Evolutionary conservation across 1,140 invertebrate species (phyloP).

Genomic region (Drosophila yakuba): DNA sequence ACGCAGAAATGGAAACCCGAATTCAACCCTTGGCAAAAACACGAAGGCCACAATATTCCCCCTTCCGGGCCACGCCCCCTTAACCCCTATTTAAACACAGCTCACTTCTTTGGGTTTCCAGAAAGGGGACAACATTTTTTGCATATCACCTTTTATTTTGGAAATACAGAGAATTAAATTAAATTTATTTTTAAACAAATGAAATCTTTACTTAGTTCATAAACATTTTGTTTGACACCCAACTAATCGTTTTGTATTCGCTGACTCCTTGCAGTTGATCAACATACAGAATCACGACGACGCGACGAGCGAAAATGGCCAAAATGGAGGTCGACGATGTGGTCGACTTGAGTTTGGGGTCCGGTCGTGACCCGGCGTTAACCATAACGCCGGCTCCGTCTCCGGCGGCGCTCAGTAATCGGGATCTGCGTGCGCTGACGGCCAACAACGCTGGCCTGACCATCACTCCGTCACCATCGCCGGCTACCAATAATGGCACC

Average conservation of each 20-base stretch:
- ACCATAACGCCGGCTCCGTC: conserved; percentile 75
- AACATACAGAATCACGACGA: conserved; percentile 77
- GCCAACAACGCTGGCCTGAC: conserved; percentile 78
- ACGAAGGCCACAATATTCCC: conserved; percentile 16
- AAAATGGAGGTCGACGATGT: conserved; percentile 88
- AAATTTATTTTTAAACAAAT: too few species aligned
- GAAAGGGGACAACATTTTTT: not conserved
- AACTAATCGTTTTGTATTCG: conserved; percentile 6
- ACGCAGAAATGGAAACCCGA: conserved; percentile 20
- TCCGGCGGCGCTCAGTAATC: conserved; percentile 55
- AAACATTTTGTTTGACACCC: too few species aligned
- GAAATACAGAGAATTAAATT: not conserved
- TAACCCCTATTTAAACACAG: conserved; percentile 15
- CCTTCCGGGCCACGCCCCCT: conserved; percentile 25
- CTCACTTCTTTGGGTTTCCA: not conserved
- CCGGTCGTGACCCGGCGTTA: conserved; percentile 78
- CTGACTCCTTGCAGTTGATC: conserved; percentile 47
- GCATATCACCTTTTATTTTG: not conserved
- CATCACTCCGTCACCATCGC: conserved; percentile 74
- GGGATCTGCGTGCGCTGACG: conserved; percentile 75
- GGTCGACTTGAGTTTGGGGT: conserved; percentile 87
- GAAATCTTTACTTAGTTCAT: too few species aligned
- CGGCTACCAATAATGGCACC: conserved; percentile 25
- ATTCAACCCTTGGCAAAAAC: conserved; percentile 39
- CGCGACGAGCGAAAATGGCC: conserved; percentile 85